Conservation (phyloP, 2,888 invertebrate species). For the Caenorhabditis japonica region DNA sequence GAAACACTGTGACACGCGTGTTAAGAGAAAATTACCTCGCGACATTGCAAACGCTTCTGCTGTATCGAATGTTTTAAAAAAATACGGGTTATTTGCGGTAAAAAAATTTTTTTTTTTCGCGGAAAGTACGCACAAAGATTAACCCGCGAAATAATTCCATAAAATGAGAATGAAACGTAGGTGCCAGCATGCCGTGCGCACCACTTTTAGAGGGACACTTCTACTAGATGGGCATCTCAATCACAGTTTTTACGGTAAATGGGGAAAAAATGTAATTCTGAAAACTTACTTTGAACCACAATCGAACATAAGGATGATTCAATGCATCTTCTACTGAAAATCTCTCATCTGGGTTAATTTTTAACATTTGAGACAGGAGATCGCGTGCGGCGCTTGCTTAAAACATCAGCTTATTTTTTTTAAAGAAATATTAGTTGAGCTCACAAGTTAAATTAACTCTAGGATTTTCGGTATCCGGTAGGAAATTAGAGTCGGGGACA, state of each 20-base stretch:
- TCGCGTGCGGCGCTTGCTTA: slow-evolving; percentile 92
- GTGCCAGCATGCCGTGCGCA: too few relatives aligned
- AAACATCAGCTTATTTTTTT: slow-evolving; percentile 35
- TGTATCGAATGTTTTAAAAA: too few relatives aligned
- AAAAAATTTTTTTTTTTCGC: too few relatives aligned
- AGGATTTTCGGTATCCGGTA: slow-evolving; percentile 59
- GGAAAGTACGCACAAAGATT: too few relatives aligned
- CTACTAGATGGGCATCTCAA: not conserved
- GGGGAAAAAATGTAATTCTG: too few relatives aligned
- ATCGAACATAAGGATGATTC: slow-evolving; percentile 95
- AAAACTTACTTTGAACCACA: slow-evolving; percentile 99
- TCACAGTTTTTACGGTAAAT: too few relatives aligned
- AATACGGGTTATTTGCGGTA: too few relatives aligned
- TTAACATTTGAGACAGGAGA: slow-evolving; percentile 95
- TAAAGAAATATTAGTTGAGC: not conserved
- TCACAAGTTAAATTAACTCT: slow-evolving; percentile 63
- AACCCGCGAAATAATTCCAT: too few relatives aligned
- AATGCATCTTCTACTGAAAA: slow-evolving; percentile 98
- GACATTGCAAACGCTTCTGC: too few relatives aligned
- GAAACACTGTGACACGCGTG: too few relatives aligned
- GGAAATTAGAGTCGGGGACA: slow-evolving; percentile 57
- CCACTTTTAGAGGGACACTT: not conserved
- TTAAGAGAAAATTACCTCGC: too few relatives aligned
- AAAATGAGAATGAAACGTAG: too few relatives aligned
- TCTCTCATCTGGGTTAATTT: slow-evolving; percentile 96